phyloP scores from a whole-genome alignment of 2,113 vertebrate genomes.

The Vombatus ursinus region DNA sequence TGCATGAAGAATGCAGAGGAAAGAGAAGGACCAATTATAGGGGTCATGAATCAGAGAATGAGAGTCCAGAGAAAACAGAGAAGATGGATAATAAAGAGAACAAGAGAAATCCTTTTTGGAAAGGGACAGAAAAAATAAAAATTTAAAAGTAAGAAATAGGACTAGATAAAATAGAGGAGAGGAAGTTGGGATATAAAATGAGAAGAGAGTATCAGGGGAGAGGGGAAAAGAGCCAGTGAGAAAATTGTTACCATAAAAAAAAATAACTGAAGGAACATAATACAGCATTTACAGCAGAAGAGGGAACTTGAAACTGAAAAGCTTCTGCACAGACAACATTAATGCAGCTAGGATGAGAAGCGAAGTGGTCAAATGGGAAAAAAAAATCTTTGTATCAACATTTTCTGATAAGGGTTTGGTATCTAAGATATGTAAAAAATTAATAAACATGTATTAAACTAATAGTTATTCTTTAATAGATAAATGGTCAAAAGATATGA shows the following conservation, averaged over 20 bases:
- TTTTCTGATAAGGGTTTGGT: not conserved
- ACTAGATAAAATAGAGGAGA: too few relatives aligned
- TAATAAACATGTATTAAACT: not conserved
- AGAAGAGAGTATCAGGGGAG: not conserved
- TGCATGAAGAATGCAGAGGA: too few relatives aligned
- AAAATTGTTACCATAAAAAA: too few relatives aligned
- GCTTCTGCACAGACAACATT: not conserved
- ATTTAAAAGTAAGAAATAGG: not conserved
- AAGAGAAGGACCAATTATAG: too few relatives aligned
- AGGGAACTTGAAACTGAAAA: not conserved
- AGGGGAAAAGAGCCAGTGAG: not conserved
- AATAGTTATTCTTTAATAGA: not conserved
- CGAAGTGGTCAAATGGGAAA: not conserved
- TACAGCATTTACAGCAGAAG: not conserved
- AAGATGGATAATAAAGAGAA: not conserved
- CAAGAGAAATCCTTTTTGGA: not conserved
- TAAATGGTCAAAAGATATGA: not conserved
- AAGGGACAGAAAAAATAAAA: not conserved
- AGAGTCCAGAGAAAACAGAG: not conserved
- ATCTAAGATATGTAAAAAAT: not conserved
- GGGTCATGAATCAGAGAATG: too few relatives aligned
- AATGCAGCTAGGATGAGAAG: not conserved
- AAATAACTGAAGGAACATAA: too few relatives aligned
- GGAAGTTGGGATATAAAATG: too few relatives aligned
- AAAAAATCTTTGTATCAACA: not conserved